phyloP scores from a whole-genome alignment of 2,113 vertebrate species.

The Gymnarchus niloticus region DNA sequence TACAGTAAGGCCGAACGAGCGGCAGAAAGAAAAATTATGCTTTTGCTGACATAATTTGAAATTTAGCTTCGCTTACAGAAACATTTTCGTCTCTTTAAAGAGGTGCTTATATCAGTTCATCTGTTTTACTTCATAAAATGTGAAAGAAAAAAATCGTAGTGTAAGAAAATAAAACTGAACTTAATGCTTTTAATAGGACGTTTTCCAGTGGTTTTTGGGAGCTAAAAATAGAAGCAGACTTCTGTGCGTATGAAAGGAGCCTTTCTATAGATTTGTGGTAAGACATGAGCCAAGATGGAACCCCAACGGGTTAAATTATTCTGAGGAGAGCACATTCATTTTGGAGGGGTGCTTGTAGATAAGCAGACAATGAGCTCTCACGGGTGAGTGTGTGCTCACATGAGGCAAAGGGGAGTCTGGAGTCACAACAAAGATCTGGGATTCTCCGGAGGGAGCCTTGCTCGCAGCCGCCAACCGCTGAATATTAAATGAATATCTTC shows the following conservation, averaged over 20 bases:
- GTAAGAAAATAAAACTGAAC: not conserved
- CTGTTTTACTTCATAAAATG: not conserved
- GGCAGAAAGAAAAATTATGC: not conserved
- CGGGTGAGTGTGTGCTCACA: not conserved
- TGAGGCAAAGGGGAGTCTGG: not conserved
- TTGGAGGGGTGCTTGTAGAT: constrained; percentile 6
- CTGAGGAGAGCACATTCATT: constrained; percentile 17
- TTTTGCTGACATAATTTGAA: not conserved
- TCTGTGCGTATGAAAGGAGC: not conserved
- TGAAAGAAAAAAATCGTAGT: not conserved
- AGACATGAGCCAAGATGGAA: not conserved
- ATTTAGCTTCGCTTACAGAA: not conserved
- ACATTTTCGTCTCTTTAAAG: not conserved
- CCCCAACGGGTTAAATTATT: constrained; percentile 13
- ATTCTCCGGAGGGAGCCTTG: constrained; percentile 18
- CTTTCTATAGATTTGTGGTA: not conserved
- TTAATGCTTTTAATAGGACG: not conserved
- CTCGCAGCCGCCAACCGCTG: not conserved
- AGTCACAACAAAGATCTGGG: constrained; percentile 17
- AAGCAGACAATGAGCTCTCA: not conserved
- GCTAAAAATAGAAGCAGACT: not conserved
- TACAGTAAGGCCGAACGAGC: not conserved
- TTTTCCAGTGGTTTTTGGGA: not conserved
- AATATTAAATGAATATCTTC: constrained; percentile 8
- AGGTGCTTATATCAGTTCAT: not conserved